Evolutionary conservation across 2,797 vertebrate species (phyloP).

Genomic region (Centropyge bicolor): DNA sequence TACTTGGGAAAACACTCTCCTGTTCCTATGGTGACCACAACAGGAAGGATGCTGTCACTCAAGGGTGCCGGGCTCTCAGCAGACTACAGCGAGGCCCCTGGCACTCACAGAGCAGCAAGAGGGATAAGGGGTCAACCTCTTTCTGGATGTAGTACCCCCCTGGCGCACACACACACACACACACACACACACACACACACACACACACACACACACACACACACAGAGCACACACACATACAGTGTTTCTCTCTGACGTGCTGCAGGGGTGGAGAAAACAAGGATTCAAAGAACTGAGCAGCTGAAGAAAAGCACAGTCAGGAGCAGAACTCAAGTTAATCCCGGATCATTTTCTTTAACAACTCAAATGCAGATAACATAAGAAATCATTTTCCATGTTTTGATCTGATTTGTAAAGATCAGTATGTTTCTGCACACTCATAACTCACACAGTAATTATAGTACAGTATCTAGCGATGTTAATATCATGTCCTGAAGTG

Average conservation of each 20-base stretch:
- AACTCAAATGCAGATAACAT: not conserved
- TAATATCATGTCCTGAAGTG: not conserved
- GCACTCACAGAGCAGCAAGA: slow-evolving; percentile 29
- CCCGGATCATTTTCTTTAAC: not conserved
- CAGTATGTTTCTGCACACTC: not conserved
- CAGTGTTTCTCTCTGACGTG: not conserved
- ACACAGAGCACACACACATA: slow-evolving; percentile 20
- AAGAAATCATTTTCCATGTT: not conserved
- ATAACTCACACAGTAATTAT: not conserved
- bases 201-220: not conserved
- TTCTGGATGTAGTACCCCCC: slow-evolving; percentile 8
- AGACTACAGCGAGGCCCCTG: slow-evolving; percentile 45
- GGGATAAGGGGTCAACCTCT: slow-evolving; percentile 44
- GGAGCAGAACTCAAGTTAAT: not conserved
- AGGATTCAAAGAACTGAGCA: not conserved
- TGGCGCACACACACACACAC: not conserved
- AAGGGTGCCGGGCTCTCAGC: slow-evolving; percentile 42
- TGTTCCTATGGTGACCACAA: slow-evolving; percentile 81
- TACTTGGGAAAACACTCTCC: slow-evolving; percentile 77
- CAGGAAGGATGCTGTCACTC: slow-evolving; percentile 78
- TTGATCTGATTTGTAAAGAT: not conserved
- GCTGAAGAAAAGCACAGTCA: slow-evolving; percentile 16
- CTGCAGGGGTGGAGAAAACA: slow-evolving; percentile 3
- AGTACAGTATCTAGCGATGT: not conserved
- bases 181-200: slow-evolving; percentile 11